Evolutionary conservation across 2,797 vertebrate genomes (phyloP).

Genomic region (Rhynchonycteris naso): DNA sequence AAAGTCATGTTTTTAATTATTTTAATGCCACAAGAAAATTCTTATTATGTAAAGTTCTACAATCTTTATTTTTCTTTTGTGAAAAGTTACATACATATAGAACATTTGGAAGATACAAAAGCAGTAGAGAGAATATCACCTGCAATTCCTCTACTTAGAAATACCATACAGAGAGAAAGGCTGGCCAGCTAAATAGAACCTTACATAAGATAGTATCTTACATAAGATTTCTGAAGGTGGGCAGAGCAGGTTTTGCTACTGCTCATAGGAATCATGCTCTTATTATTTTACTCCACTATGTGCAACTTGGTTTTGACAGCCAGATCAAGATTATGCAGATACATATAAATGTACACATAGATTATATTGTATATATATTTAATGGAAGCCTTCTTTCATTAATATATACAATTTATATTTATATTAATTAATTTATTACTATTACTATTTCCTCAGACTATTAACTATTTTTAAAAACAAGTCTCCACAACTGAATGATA

Average conservation of each 20-base stretch:
- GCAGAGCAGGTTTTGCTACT: neutral
- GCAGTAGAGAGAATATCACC: neutral
- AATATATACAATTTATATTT: neutral
- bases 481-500: neutral
- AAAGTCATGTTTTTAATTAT: neutral
- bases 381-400: neutral
- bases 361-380: neutral
- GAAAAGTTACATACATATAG: neutral
- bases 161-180: neutral
- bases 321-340: neutral
- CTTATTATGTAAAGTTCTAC: neutral
- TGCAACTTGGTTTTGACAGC: neutral
- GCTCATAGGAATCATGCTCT: neutral
- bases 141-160: neutral
- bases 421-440: neutral
- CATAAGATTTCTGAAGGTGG: neutral
- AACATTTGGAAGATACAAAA: conserved; percentile 13
- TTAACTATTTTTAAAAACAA: conserved; percentile 4
- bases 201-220: neutral
- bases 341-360: neutral
- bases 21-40: neutral
- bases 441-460: neutral
- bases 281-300: neutral
- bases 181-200: neutral
- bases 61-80: conserved; percentile 42